These are phyloP conservation scores for Drosophila lacicola DNA, from an alignment of 2,888 invertebrate genomes.

Conservation along the genomic window DNA sequence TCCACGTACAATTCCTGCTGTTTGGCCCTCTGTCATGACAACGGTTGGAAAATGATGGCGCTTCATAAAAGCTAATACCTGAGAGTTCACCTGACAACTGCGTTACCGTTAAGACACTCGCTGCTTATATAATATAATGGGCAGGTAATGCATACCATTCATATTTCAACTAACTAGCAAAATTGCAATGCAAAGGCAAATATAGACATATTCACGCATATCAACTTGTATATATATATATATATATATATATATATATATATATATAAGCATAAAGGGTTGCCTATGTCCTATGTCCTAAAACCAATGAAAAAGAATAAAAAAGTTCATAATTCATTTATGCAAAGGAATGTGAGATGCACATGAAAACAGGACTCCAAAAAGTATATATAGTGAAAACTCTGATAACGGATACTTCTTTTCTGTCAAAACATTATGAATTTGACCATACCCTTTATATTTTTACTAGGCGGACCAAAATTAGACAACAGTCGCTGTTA, in stretches of 20 bases:
- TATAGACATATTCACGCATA: background rate
- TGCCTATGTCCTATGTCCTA: background rate
- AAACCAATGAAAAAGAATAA: too few species aligned
- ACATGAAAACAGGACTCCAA: too few species aligned
- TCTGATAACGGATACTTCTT: too few species aligned
- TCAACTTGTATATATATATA: background rate
- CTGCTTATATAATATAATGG: slow-evolving; percentile 58
- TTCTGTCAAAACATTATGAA: too few species aligned
- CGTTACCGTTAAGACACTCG: slow-evolving; percentile 36
- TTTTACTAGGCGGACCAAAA: too few species aligned
- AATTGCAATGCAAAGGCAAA: slow-evolving; percentile 22
- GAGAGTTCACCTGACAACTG: slow-evolving; percentile 51
- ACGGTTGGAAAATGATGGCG: slow-evolving; percentile 22
- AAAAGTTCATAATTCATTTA: too few species aligned
- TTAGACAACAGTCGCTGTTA: too few species aligned
- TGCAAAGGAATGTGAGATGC: too few species aligned
- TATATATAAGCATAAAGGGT: background rate
- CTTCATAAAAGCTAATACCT: slow-evolving; percentile 63
- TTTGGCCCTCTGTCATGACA: slow-evolving; percentile 23
- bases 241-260: background rate
- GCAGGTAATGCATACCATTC: slow-evolving; percentile 36
- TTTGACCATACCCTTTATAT: too few species aligned
- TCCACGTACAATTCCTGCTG: slow-evolving; percentile 60
- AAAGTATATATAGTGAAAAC: too few species aligned
- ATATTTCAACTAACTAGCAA: slow-evolving; percentile 48